Percentiles rank a stretch among this genome's conserved stretches.
These are phyloP conservation scores for Cercopithecus mona DNA, from an alignment of 2,113 vertebrate species.

Conservation along the genomic window DNA sequence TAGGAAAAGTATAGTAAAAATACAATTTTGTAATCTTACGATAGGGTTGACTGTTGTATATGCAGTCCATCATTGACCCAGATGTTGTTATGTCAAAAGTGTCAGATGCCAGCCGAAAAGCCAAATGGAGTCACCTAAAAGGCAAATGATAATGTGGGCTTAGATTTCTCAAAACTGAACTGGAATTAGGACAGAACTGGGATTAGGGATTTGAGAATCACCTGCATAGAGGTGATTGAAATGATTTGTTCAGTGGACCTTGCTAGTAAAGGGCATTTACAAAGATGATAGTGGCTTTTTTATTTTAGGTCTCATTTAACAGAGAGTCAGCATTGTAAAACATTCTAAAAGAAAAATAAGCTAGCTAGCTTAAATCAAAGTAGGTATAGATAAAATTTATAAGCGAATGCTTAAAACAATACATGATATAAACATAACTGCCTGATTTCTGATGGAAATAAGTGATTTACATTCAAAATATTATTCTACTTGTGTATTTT, in stretches of 20 bases:
- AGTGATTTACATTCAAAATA: conserved; percentile 48
- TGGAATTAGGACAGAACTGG: neutral
- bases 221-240: neutral
- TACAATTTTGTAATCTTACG: neutral
- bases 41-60: neutral
- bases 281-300: neutral
- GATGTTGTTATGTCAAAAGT: neutral
- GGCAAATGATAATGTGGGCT: neutral
- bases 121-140: neutral
- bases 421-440: neutral
- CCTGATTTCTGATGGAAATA: neutral
- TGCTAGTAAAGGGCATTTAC: neutral
- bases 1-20: neutral
- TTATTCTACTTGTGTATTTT: conserved; percentile 15
- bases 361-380: neutral
- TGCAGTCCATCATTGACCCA: neutral
- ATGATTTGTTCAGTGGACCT: neutral
- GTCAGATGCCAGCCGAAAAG: neutral
- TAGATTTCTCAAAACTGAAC: neutral
- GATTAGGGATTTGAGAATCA: neutral
- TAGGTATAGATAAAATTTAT: neutral
- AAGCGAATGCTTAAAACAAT: neutral
- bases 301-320: neutral
- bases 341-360: neutral
- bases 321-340: neutral